These are phyloP conservation scores for Hypomesus transpacificus DNA, from an alignment of 2,113 vertebrate species.

Conservation along the genomic window DNA sequence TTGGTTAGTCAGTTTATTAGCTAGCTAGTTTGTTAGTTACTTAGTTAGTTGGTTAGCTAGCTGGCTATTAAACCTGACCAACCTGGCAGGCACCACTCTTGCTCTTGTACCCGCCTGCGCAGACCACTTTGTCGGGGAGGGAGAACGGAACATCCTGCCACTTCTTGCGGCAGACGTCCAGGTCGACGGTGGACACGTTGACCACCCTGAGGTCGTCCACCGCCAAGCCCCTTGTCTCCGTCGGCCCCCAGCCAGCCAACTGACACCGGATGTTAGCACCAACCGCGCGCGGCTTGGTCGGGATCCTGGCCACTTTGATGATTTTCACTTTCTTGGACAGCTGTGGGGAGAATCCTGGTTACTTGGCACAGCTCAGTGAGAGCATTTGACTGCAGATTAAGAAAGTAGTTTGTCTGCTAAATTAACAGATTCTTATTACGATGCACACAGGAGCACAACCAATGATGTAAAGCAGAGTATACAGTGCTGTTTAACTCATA, in stretches of 20 bases:
- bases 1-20: too few species aligned
- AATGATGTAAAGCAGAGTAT: neutral
- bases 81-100: slow-evolving; percentile 61
- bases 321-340: slow-evolving; percentile 14
- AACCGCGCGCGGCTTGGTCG: neutral
- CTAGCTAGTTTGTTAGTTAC: too few species aligned
- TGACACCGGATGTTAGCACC: slow-evolving; percentile 27
- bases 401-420: too few species aligned
- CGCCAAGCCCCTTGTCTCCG: accelerated
- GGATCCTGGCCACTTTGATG: slow-evolving; percentile 15
- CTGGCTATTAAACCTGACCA: neutral
- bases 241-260: slow-evolving; percentile 62
- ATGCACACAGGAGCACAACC: neutral
- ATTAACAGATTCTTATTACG: neutral
- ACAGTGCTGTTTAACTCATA: too few species aligned
- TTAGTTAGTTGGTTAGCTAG: too few species aligned
- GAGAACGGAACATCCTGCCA: accelerated
- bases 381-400: neutral
- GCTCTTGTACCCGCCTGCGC: slow-evolving; percentile 51
- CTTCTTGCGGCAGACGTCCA: neutral
- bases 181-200: slow-evolving; percentile 33
- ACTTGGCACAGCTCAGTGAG: neutral
- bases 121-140: slow-evolving; percentile 49
- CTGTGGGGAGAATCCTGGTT: slow-evolving; percentile 26
- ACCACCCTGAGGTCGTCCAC: slow-evolving; percentile 32